Percentiles rank a stretch among this genome's conserved stretches.
phyloP scores from a whole-genome alignment of 2,113 vertebrate genomes.

The Tragelaphus imberbis region DNA sequence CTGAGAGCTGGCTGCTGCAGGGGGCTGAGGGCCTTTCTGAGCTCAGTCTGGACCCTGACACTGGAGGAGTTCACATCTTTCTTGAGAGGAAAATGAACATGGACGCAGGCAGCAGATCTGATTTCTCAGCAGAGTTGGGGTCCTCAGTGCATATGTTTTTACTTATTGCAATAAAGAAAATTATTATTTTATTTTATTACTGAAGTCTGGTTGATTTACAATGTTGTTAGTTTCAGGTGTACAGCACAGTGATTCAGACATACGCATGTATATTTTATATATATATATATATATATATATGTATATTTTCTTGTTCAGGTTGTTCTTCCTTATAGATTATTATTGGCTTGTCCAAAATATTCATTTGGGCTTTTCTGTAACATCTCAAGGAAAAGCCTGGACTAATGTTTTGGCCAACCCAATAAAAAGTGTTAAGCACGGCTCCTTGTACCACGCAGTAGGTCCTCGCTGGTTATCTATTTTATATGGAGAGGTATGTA shows the following conservation, averaged over 20 bases:
- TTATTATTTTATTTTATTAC: neutral
- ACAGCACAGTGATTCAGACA: neutral
- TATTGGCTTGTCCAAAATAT: neutral
- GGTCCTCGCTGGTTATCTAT: neutral
- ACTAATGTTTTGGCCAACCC: neutral
- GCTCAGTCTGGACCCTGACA: neutral
- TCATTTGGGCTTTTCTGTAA: neutral
- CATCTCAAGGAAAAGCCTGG: neutral
- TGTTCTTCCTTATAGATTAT: neutral
- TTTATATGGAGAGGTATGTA: neutral
- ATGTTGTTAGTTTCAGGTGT: neutral
- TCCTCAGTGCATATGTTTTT: neutral
- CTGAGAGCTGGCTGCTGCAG: neutral
- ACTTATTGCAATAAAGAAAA: neutral
- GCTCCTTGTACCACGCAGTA: neutral
- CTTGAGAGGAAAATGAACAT: neutral
- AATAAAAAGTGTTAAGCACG: neutral
- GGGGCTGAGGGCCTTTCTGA: accelerated
- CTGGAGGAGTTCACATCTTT: neutral
- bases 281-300: neutral
- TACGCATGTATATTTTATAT: no score
- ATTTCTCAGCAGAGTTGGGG: accelerated
- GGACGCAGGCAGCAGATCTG: accelerated
- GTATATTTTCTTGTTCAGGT: neutral
- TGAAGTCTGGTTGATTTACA: neutral